These are phyloP conservation scores for Antheraea assamensis DNA, from an alignment of 2,888 invertebrate genomes.

Conservation along the genomic window DNA sequence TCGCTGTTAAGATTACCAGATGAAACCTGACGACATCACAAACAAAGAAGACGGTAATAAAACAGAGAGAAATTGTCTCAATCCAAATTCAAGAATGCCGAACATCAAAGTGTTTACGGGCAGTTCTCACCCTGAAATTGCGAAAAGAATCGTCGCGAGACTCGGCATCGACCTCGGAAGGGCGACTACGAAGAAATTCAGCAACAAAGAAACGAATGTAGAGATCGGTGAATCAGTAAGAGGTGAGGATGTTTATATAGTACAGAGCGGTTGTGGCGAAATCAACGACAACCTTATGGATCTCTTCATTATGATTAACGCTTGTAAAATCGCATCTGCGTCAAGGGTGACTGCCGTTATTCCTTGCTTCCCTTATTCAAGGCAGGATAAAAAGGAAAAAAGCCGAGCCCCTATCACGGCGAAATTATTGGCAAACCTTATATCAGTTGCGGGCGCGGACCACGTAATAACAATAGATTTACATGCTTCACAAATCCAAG, in stretches of 20 bases:
- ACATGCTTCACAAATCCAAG: constrained; percentile 96
- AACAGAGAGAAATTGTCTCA: constrained; percentile 38
- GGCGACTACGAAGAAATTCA: constrained; percentile 99
- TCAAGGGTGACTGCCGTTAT: constrained; percentile 95
- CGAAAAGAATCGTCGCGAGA: constrained; percentile 96
- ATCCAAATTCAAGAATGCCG: constrained; percentile 89
- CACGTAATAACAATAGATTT: constrained; percentile 97
- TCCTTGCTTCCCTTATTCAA: constrained; percentile 95
- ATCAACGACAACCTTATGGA: constrained; percentile 97
- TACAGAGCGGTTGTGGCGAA: constrained; percentile 95
- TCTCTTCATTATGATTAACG: constrained; percentile 95
- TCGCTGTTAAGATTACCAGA: constrained; percentile 33
- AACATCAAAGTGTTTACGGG: constrained; percentile 99
- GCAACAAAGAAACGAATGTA: constrained; percentile 98
- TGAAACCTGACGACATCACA: constrained; percentile 27
- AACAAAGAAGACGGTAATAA: constrained; percentile 29
- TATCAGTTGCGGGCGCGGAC: constrained; percentile 94
- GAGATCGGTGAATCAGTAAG: constrained; percentile 96
- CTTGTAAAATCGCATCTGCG: constrained; percentile 96
- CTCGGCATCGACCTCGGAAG: constrained; percentile 97
- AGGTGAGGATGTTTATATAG: constrained; percentile 96
- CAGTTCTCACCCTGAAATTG: constrained; percentile 97
- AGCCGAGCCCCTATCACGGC: constrained; percentile 95
- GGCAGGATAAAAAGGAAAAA: constrained; percentile 96
- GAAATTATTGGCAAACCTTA: constrained; percentile 94